Conservation (phyloP, 1,140 invertebrate genomes). For the Camponotus vicinus region DNA sequence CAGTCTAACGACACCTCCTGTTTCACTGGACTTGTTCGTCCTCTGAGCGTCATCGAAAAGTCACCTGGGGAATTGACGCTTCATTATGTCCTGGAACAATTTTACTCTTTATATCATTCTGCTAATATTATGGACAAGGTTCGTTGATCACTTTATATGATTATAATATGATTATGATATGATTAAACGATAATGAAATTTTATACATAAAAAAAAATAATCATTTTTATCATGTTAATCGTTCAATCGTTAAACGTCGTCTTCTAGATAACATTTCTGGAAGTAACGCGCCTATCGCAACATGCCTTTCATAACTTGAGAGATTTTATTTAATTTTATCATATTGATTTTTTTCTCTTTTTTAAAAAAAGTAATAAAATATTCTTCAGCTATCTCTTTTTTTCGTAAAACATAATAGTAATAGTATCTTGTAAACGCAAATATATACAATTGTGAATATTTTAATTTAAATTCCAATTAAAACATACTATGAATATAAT, state of each 20-base stretch:
- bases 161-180: background rate
- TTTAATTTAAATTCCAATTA: no score
- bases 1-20: conserved; percentile 81
- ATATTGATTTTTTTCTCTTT: no score
- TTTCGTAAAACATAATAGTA: no score
- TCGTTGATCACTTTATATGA: conserved; percentile 36
- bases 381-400: no score
- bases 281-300: no score
- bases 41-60: conserved; percentile 80
- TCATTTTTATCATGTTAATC: conserved; percentile 26
- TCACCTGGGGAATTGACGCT: conserved; percentile 81
- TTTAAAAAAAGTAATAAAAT: no score
- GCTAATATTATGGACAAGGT: conserved; percentile 85
- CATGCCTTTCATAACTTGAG: background rate
- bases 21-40: conserved; percentile 76
- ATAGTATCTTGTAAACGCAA: no score
- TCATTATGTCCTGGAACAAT: conserved; percentile 87
- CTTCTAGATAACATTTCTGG: background rate
- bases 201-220: background rate
- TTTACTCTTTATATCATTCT: conserved; percentile 86
- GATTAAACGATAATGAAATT: background rate
- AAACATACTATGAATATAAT: no score
- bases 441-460: no score
- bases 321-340: no score
- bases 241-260: background rate